Conservation (phyloP, 2,888 invertebrate genomes). For the Drosophila vallismaia region DNA sequence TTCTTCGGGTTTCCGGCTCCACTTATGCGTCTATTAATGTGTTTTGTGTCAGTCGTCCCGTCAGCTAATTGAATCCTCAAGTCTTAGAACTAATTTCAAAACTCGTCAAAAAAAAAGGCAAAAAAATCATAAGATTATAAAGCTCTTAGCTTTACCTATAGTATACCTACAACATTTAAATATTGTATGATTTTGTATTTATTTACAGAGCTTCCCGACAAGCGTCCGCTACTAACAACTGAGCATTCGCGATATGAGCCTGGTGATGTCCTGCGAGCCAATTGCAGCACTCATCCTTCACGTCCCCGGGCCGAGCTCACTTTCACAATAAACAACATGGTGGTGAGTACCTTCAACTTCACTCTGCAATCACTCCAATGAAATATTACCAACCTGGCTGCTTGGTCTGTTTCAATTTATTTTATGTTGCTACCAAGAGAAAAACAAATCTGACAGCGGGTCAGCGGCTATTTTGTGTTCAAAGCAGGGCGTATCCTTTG, state of each 20-base stretch:
- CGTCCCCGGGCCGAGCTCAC: slow-evolving; percentile 90
- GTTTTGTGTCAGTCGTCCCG: slow-evolving; percentile 26
- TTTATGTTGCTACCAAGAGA: slow-evolving; percentile 24
- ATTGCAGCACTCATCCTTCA: slow-evolving; percentile 92
- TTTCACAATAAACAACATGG: slow-evolving; percentile 90
- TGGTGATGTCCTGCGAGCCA: slow-evolving; percentile 89
- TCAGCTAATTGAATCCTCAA: slow-evolving; percentile 46
- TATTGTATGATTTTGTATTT: slow-evolving; percentile 19
- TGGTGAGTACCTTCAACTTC: slow-evolving; percentile 86
- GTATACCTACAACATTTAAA: too few relatives aligned
- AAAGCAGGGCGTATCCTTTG: slow-evolving; percentile 54
- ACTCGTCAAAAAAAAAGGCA: neutral
- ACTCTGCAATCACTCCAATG: slow-evolving; percentile 19
- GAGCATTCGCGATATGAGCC: slow-evolving; percentile 90
- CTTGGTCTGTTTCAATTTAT: slow-evolving; percentile 34
- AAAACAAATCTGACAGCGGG: slow-evolving; percentile 65
- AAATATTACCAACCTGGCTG: slow-evolving; percentile 34
- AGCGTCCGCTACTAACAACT: slow-evolving; percentile 88
- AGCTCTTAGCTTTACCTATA: neutral
- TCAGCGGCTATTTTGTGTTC: slow-evolving; percentile 64
- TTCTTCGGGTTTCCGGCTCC: slow-evolving; percentile 27
- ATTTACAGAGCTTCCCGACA: slow-evolving; percentile 89
- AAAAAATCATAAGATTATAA: neutral
- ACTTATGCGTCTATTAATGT: slow-evolving; percentile 50
- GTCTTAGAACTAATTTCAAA: slow-evolving; percentile 10